Base-by-base conservation (phyloP, 2,888 invertebrate species). In the Nasonovia ribisnigri region DNA sequence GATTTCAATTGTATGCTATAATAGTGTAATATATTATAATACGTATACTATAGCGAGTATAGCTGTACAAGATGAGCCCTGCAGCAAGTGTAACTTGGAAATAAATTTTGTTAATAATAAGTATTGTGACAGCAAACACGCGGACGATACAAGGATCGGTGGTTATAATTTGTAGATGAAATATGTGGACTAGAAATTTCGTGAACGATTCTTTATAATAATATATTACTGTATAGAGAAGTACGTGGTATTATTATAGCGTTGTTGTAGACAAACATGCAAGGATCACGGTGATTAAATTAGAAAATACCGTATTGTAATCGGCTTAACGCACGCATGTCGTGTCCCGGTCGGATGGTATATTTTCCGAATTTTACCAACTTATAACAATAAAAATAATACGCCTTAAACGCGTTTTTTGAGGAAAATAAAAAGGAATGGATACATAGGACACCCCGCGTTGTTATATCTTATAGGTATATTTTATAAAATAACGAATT, bases 291-390 rank as follows among this genome's bases (percentile, higher is more conserved):
- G 67, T 67, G n/a, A 67, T 90, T 67, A 67, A 67, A 90, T 90
- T 90, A 67, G 90, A 90, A 90, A 90, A 90, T 90, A 67, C 46
- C n/a, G 57, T 29, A 43, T 54, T 48, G 42, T 90, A 90, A 90
- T 90, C 90, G 90, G 48, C 48, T 90, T 67, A 90, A 67, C 46
- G 60, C 90, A 90, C 67, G 90, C 90, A 67, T 67, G 36, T 46
- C 90, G 60, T 42, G 90, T n/a, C 67, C 67, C 54, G 84, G 43
- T 84, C 16, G 29, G 88, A 51, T 42, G 26, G 24, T 36, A 36
- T 77, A 42, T 77, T 77, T 88, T 88, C 51, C 51, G 51, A 51
- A 88, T 88, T 88, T 88, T 10, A 88, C 88, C 20, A 36, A 77
- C 77, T 36, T 77, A 42, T 20, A 77, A 77, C 77, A 77, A 77